Conservation (phyloP, 2,113 vertebrate genomes). For the Vidua macroura region DNA sequence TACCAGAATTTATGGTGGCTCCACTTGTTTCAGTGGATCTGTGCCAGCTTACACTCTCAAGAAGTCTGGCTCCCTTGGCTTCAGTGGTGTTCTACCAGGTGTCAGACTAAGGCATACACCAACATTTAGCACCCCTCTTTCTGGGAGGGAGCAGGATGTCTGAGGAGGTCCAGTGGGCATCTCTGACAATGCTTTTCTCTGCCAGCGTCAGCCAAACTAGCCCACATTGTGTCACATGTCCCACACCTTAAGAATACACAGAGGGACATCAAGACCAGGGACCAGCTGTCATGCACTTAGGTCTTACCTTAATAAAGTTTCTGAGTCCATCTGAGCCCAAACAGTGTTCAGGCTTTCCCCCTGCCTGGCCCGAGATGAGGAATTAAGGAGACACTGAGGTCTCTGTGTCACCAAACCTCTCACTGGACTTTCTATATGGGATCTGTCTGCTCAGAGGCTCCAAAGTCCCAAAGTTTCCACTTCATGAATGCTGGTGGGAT, state of each 20-base stretch:
- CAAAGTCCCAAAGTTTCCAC: not conserved
- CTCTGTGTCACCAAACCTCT: not conserved
- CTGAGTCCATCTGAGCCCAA: not conserved
- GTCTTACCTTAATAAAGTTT: not conserved
- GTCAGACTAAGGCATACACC: not conserved
- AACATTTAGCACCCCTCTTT: not conserved
- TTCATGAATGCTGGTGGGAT: not conserved
- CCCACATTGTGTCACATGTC: not conserved
- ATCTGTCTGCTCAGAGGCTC: not conserved
- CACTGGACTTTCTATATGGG: not conserved
- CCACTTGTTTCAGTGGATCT: not conserved
- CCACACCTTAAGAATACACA: not conserved
- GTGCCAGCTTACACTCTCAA: not conserved
- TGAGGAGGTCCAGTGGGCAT: not conserved
- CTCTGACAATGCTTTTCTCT: not conserved
- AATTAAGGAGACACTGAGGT: not conserved
- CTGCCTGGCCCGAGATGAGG: accelerated
- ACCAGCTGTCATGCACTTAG: not conserved
- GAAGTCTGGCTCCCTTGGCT: not conserved
- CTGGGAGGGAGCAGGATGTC: not conserved
- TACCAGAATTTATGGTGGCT: not conserved
- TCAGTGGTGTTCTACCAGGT: not conserved
- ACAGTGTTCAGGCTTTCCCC: not conserved
- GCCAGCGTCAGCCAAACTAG: not conserved
- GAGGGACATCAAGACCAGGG: not conserved